These are phyloP conservation scores for Pyralis farinalis DNA, from an alignment of 2,888 invertebrate species.

Conservation along the genomic window DNA sequence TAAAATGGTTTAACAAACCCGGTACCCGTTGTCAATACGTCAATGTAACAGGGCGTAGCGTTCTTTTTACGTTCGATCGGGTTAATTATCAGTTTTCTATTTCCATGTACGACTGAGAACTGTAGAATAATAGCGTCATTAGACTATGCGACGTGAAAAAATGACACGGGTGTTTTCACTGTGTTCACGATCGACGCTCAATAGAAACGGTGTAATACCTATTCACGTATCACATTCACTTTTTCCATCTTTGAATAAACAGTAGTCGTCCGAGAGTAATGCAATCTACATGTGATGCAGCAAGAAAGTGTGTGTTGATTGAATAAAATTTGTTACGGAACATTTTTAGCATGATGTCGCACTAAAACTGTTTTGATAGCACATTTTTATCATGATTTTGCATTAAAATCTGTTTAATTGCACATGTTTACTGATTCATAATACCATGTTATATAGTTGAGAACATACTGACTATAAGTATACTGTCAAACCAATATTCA, in stretches of 20 bases:
- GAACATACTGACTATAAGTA: too few species aligned
- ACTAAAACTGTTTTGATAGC: too few species aligned
- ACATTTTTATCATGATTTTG: too few species aligned
- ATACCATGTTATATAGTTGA: too few species aligned
- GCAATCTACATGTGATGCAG: background rate
- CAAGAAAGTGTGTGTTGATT: too few species aligned
- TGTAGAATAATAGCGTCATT: slow-evolving; percentile 57
- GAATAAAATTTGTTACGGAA: too few species aligned
- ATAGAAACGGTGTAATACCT: slow-evolving; percentile 36
- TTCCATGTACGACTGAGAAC: slow-evolving; percentile 58
- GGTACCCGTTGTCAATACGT: background rate
- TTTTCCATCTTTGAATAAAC: slow-evolving; percentile 25
- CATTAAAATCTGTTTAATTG: too few species aligned
- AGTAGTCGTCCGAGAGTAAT: slow-evolving; percentile 7
- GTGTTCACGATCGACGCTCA: slow-evolving; percentile 35
- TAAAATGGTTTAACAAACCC: too few species aligned
- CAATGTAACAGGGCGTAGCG: slow-evolving; percentile 23
- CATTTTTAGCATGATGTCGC: too few species aligned
- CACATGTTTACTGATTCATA: too few species aligned
- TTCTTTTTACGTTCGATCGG: slow-evolving; percentile 34
- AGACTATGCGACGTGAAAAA: slow-evolving; percentile 39
- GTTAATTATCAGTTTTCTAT: slow-evolving; percentile 67
- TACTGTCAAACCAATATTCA: too few species aligned
- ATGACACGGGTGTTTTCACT: slow-evolving; percentile 49
- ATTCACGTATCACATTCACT: slow-evolving; percentile 37